A percentile compares a stretch with the other conserved stretches of the same genome.
Evolutionary conservation across 2,888 invertebrate genomes (phyloP).

Genomic region (Apodemia mormo): DNA sequence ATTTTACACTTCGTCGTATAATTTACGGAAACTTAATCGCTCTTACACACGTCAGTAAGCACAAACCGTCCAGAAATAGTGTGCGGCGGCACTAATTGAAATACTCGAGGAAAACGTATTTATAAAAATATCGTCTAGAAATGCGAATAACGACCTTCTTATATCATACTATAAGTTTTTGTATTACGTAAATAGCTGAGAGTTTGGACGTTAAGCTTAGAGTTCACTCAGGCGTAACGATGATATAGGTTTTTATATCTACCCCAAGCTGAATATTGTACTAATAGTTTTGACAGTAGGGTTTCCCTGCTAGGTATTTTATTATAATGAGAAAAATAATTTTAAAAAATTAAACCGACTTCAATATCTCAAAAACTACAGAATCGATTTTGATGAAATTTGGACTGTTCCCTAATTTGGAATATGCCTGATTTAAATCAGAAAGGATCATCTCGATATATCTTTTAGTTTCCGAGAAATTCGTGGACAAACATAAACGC

Average conservation of each 20-base stretch:
- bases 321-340: too few relatives aligned
- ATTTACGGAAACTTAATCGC: not conserved
- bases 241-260: not conserved
- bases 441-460: too few relatives aligned
- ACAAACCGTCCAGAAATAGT: not conserved
- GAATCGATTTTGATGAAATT: too few relatives aligned
- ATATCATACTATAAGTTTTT: constrained; percentile 34
- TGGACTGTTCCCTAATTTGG: too few relatives aligned
- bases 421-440: too few relatives aligned
- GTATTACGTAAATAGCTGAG: constrained; percentile 34
- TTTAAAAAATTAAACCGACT: too few relatives aligned
- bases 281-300: too few relatives aligned
- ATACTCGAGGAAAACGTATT: constrained; percentile 32
- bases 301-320: too few relatives aligned
- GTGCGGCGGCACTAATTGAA: constrained; percentile 5
- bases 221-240: constrained; percentile 10
- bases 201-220: constrained; percentile 24
- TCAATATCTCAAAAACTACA: too few relatives aligned
- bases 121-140: constrained; percentile 37
- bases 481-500: too few relatives aligned
- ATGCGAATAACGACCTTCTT: constrained; percentile 37
- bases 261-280: too few relatives aligned
- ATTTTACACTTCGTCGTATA: not conserved
- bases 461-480: too few relatives aligned
- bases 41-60: not conserved